Percentiles rank a stretch among this genome's conserved stretches.
Conservation (phyloP, 1,140 invertebrate genomes). For the Trichogramma pretiosum region DNA sequence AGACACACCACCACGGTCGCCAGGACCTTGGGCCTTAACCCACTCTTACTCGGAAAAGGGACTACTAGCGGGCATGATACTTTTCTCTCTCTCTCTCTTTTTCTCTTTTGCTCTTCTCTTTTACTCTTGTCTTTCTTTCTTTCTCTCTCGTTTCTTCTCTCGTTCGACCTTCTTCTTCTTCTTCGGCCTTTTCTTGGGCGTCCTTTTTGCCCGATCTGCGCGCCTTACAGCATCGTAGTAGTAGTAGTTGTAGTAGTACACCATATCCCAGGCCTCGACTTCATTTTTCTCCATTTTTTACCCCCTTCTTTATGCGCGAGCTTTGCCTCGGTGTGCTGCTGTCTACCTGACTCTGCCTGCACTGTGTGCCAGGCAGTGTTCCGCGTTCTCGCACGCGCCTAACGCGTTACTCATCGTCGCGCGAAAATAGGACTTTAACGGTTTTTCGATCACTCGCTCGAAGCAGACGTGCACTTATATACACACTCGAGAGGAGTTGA, state of each 20-base stretch:
- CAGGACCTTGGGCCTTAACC: slow-evolving; percentile 43
- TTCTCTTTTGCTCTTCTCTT: slow-evolving; percentile 1
- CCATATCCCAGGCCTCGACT: too few relatives aligned
- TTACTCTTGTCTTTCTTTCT: neutral
- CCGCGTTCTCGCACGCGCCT: neutral
- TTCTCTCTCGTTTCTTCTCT: slow-evolving; percentile 4
- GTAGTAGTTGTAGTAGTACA: too few relatives aligned
- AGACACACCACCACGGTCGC: neutral
- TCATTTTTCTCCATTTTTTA: slow-evolving; percentile 1
- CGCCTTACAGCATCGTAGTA: too few relatives aligned
- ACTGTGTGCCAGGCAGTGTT: neutral
- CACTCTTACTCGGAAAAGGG: slow-evolving; percentile 41
- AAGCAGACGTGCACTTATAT: neutral
- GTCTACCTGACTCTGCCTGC: slow-evolving; percentile 1
- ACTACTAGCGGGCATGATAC: slow-evolving; percentile 33
- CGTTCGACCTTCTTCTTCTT: slow-evolving; percentile 4
- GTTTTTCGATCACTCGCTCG: neutral
- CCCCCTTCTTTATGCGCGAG: neutral
- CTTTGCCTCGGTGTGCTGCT: neutral
- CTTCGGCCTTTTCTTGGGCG: slow-evolving; percentile 6
- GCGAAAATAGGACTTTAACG: slow-evolving; percentile 20
- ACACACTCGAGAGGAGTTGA: slow-evolving; percentile 1
- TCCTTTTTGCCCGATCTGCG: slow-evolving; percentile 1
- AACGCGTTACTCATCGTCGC: slow-evolving; percentile 14
- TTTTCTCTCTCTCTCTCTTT: slow-evolving; percentile 10